These are phyloP conservation scores for Hyperoplus immaculatus DNA, from an alignment of 2,797 vertebrate species.

Conservation along the genomic window DNA sequence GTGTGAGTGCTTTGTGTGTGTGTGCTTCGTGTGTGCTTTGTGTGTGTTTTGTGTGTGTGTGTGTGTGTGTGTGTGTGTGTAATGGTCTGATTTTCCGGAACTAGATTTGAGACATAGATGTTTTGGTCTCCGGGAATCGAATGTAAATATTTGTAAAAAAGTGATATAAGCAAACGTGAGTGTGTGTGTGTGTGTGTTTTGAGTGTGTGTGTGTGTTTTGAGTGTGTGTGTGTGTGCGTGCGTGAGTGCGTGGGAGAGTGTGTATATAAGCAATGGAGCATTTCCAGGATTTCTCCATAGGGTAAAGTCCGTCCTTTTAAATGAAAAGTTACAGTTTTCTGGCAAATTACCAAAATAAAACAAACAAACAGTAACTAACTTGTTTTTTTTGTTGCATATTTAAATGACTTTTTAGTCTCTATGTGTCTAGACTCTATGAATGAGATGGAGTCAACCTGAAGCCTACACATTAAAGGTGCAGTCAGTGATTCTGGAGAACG, in stretches of 20 bases:
- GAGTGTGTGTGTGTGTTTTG: background rate
- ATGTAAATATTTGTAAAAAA: too few species aligned
- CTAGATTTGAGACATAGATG: too few species aligned
- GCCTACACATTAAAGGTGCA: too few species aligned
- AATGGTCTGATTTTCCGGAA: too few species aligned
- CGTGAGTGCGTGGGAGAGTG: background rate
- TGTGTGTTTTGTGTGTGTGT: background rate
- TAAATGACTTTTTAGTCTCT: background rate
- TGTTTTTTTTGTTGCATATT: background rate
- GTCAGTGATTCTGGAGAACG: too few species aligned
- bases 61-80: background rate
- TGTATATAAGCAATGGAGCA: background rate
- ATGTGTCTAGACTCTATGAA: background rate
- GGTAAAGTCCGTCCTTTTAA: background rate
- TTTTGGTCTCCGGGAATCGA: too few species aligned
- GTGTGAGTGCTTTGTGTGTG: background rate
- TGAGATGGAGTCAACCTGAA: too few species aligned
- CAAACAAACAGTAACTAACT: background rate
- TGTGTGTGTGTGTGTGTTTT: background rate
- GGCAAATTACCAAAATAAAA: background rate
- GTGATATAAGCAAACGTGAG: background rate
- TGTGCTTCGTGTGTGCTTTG: background rate
- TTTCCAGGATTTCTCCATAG: conserved; percentile 13
- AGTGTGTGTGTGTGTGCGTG: background rate
- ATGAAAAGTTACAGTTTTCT: conserved; percentile 8